These are phyloP conservation scores for Chascanopsetta lugubris DNA, from an alignment of 2,113 vertebrate genomes.

Conservation along the genomic window DNA sequence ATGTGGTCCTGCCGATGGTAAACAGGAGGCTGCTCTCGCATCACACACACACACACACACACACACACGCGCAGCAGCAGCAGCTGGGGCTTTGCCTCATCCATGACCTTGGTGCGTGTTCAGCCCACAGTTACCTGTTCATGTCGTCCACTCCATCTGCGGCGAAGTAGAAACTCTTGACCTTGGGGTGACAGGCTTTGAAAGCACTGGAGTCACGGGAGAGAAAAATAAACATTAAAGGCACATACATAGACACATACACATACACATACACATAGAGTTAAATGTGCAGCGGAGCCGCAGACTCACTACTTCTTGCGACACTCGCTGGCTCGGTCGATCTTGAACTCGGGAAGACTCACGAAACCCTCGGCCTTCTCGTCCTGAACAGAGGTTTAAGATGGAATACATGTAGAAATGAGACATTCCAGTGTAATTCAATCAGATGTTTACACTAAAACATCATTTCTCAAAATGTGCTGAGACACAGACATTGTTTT, in stretches of 20 bases:
- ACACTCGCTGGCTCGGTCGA: slow-evolving; percentile 96
- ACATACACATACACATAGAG: not conserved
- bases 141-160: slow-evolving; percentile 98
- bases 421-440: no score
- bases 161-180: slow-evolving; percentile 99
- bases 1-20: accelerated
- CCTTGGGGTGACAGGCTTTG: slow-evolving; percentile 99
- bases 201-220: slow-evolving; percentile 85
- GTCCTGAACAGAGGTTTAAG: slow-evolving; percentile 85
- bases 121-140: slow-evolving; percentile 88
- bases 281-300: slow-evolving; percentile 9
- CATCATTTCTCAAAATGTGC: no score
- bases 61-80: no score
- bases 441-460: no score
- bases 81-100: slow-evolving; percentile 8
- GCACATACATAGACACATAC: not conserved
- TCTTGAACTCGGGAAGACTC: slow-evolving; percentile 98
- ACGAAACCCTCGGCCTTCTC: slow-evolving; percentile 99
- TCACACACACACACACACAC: no score
- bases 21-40: slow-evolving; percentile 16
- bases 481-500: no score
- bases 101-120: slow-evolving; percentile 14
- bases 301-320: slow-evolving; percentile 99
- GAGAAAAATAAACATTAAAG: slow-evolving; percentile 2
- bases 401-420: no score